Conservation (phyloP, 2,888 invertebrate species). For the Mayetiola destructor region DNA sequence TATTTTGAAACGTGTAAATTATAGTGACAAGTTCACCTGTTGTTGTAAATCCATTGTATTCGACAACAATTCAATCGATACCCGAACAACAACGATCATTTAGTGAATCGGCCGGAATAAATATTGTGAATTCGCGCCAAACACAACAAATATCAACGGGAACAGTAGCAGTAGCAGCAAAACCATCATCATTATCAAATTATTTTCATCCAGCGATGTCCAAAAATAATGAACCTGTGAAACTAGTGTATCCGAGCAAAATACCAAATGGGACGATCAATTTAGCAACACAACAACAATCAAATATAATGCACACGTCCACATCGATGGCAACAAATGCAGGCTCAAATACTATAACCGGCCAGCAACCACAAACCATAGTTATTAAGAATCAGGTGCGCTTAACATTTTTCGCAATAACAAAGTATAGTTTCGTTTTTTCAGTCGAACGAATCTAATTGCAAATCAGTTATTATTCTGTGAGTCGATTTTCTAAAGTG, state of each 20-base stretch:
- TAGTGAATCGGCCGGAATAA: neutral
- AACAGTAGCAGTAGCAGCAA: conserved; percentile 14
- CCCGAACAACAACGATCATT: no score
- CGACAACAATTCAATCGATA: no score
- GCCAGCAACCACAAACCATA: conserved; percentile 29
- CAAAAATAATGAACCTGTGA: conserved; percentile 40
- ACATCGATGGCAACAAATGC: conserved; percentile 34
- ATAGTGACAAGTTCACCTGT: no score
- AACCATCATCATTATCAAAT: conserved; percentile 17
- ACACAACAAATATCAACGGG: neutral
- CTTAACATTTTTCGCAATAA: neutral
- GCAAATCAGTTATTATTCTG: no score
- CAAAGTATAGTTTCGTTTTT: no score
- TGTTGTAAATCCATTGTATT: no score
- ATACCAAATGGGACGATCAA: conserved; percentile 57
- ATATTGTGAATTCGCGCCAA: no score
- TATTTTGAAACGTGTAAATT: no score
- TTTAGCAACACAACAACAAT: conserved; percentile 35
- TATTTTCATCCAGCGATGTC: conserved; percentile 26
- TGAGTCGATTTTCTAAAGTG: no score
- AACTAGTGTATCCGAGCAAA: conserved; percentile 38
- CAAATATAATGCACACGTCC: conserved; percentile 35
- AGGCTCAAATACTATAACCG: conserved; percentile 28
- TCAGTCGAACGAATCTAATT: no score
- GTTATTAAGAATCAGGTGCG: conserved; percentile 36